Conservation (phyloP, 2,888 invertebrate genomes). For the Ischnus inquisitorius region DNA sequence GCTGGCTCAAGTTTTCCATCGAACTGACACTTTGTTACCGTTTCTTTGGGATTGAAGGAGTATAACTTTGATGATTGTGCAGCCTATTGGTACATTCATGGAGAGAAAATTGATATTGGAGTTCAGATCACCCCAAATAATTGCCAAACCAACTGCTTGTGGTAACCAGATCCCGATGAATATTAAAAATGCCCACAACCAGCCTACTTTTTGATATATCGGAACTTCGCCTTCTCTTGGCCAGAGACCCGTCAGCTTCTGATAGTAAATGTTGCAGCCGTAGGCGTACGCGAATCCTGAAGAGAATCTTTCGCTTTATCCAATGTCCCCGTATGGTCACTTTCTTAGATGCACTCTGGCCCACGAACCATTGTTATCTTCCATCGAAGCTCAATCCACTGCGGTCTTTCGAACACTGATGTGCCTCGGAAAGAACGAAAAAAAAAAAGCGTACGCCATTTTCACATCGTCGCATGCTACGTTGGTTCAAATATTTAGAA, state of each 20-base stretch:
- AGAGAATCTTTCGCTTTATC: constrained; percentile 9
- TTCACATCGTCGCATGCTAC: constrained; percentile 34
- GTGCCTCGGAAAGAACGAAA: constrained; percentile 4
- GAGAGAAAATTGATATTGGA: constrained; percentile 74
- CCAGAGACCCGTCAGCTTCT: constrained; percentile 70
- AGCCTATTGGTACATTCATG: constrained; percentile 70
- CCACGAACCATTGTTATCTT: constrained; percentile 41
- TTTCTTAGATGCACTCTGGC: background rate
- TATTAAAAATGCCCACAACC: constrained; percentile 25
- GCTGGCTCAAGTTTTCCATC: too few relatives aligned
- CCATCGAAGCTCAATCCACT: constrained; percentile 41
- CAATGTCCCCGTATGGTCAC: background rate
- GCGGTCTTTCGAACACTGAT: constrained; percentile 38
- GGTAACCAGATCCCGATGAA: constrained; percentile 53
- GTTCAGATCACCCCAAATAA: constrained; percentile 68
- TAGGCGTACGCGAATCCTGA: constrained; percentile 70
- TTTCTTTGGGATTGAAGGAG: constrained; percentile 70
- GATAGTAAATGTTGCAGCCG: constrained; percentile 74
- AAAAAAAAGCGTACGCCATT: background rate
- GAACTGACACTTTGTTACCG: constrained; percentile 60
- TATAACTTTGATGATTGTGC: constrained; percentile 69
- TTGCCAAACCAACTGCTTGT: constrained; percentile 48
- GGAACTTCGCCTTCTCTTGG: constrained; percentile 42
- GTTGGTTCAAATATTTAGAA: constrained; percentile 39
- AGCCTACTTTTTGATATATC: constrained; percentile 18